Base-by-base conservation (phyloP, 2,797 vertebrate species). In the Spondyliosoma cantharus region DNA sequence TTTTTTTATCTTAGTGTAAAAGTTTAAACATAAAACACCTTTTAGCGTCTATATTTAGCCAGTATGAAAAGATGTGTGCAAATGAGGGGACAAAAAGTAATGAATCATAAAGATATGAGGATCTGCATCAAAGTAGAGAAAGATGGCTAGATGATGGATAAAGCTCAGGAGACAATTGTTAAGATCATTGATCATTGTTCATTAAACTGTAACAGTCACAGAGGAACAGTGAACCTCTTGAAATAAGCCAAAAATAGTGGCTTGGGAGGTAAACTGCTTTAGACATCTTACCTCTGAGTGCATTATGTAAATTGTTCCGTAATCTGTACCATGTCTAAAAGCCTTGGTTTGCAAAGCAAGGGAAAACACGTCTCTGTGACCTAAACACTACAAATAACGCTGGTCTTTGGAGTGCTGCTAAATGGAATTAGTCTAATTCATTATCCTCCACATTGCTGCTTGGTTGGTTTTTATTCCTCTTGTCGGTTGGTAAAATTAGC, bases 401-500 rank as follows among this genome's bases (percentile, higher is more conserved):
- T 12, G 71, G 74, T 87, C 64, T 76, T 66, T 63, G 16, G 74
- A 71, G 64, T 70, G 78, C 71, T 81, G 71, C 86, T 74, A 76
- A 80, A 74, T 74, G 62, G 63, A 84, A 82, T 85, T 75, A 82
- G 69, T 73, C 65, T 29, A 62, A 86, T 87, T 84, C 58, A 84
- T 84, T 89, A 75, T 78, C 74, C 80, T 67, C 76, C 9, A 17
- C 15, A 20, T 78, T 77, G 68, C 63, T 53, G 66, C 62, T 17
- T 83, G 49, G 83, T 80, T 85, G 59, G 75, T 87, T 87, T 88
- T 86, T 67, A 78, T 74, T 89, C 56, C 78, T 86, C 48, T n/a
- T 27, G 74, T 83, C 73, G 32, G 75, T 74, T 80, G 73, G 80
- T 81, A 83, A 92, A 93, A 93, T 94, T 88, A 90, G 84, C 87